Conservation (phyloP, 2,888 invertebrate genomes). For the Apamea anceps region DNA sequence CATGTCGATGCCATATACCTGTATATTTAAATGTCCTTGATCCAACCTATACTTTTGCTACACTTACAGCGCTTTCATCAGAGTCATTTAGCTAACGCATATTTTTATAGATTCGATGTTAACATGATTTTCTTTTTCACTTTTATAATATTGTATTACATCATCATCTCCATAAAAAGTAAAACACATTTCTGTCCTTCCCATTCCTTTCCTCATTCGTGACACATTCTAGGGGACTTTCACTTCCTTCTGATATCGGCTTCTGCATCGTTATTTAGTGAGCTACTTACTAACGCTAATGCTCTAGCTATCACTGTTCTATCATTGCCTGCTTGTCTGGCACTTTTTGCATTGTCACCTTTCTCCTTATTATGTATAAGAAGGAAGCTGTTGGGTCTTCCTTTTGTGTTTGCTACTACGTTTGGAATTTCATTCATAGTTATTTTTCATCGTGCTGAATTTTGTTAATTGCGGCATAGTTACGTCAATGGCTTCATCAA, state of each 20-base stretch:
- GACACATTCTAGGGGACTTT: slow-evolving; percentile 63
- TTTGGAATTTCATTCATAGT: background rate
- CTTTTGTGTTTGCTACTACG: background rate
- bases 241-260: slow-evolving; percentile 68
- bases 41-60: background rate
- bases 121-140: background rate
- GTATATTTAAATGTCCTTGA: too few species aligned
- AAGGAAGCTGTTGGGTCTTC: slow-evolving; percentile 10
- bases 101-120: background rate
- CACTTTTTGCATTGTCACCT: slow-evolving; percentile 55
- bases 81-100: background rate
- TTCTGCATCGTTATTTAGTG: slow-evolving; percentile 56
- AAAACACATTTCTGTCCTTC: slow-evolving; percentile 18
- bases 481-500: background rate
- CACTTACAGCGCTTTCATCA: background rate
- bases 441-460: background rate
- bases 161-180: slow-evolving; percentile 23
- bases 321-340: slow-evolving; percentile 40
- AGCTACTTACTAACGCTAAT: slow-evolving; percentile 51
- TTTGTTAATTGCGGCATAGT: background rate
- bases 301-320: slow-evolving; percentile 47
- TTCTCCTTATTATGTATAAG: slow-evolving; percentile 51
- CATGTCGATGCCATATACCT: background rate
- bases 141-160: background rate
- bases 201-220: slow-evolving; percentile 55